phyloP scores from a whole-genome alignment of 2,797 vertebrate species.

The Phoxinus dragarum region DNA sequence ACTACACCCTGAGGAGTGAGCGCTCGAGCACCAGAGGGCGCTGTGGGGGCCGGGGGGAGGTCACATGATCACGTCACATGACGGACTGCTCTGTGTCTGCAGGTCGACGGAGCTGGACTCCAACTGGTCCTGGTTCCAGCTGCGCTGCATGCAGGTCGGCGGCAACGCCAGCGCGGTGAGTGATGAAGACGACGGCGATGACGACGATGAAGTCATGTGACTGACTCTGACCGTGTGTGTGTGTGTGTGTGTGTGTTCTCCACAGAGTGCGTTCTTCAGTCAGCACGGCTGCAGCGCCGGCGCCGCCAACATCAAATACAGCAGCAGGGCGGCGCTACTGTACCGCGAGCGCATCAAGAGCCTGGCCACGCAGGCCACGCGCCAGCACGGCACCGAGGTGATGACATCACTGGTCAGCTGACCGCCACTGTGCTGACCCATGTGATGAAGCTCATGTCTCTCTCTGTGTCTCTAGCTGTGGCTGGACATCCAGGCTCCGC shows the following conservation, averaged over 20 bases:
- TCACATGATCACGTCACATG: too few relatives aligned
- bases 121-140: conserved; percentile 98
- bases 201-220: background rate
- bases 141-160: conserved; percentile 97
- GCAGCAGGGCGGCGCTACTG: conserved; percentile 88
- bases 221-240: background rate
- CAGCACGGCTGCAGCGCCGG: conserved; percentile 86
- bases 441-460: background rate
- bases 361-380: conserved; percentile 86
- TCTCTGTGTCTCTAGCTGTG: conserved; percentile 80
- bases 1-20: too few relatives aligned
- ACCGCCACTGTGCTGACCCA: background rate
- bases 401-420: conserved; percentile 59
- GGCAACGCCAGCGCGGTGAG: conserved; percentile 90
- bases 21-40: too few relatives aligned
- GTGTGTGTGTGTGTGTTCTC: background rate
- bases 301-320: conserved; percentile 92
- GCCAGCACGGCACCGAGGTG: conserved; percentile 88
- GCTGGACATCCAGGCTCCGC: conserved; percentile 85
- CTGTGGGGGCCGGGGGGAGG: too few relatives aligned
- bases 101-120: conserved; percentile 97
- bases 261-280: conserved; percentile 87
- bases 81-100: background rate
- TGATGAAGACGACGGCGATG: background rate
- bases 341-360: conserved; percentile 90